Evolutionary conservation across 2,888 invertebrate species (phyloP).

Genomic region (Xanthia togata): DNA sequence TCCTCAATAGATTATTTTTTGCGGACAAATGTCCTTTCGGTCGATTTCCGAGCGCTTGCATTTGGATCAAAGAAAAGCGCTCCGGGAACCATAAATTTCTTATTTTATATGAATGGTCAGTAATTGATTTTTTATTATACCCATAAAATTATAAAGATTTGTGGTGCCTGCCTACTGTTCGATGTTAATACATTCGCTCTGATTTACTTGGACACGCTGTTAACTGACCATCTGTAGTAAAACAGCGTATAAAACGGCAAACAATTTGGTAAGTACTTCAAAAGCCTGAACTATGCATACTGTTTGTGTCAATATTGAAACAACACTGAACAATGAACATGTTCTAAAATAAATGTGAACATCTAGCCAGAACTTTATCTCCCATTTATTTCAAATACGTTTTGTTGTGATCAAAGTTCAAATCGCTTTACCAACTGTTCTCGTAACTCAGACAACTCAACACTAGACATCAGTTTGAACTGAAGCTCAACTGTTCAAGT

Average conservation of each 20-base stretch:
- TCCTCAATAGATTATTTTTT: slow-evolving; percentile 68
- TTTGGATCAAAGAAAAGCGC: slow-evolving; percentile 40
- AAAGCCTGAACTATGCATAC: slow-evolving; percentile 1
- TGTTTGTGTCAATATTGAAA: slow-evolving; percentile 35
- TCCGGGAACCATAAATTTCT: slow-evolving; percentile 11
- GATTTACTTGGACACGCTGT: not conserved
- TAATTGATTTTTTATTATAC: slow-evolving; percentile 3
- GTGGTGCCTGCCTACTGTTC: not conserved
- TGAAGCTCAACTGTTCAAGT: slow-evolving; percentile 66
- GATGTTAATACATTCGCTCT: not conserved
- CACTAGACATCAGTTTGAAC: slow-evolving; percentile 54
- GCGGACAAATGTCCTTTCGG: slow-evolving; percentile 57
- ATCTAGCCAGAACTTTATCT: slow-evolving; percentile 52
- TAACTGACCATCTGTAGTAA: not conserved
- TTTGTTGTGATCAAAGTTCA: slow-evolving; percentile 70
- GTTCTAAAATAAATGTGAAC: slow-evolving; percentile 58
- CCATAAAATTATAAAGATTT: slow-evolving; percentile 5
- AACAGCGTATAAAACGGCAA: not conserved
- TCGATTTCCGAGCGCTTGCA: slow-evolving; percentile 57
- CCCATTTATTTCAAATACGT: slow-evolving; percentile 66
- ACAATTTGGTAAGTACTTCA: slow-evolving; percentile 14
- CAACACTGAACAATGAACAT: slow-evolving; percentile 26
- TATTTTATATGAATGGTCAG: slow-evolving; percentile 11
- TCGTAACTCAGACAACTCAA: slow-evolving; percentile 62
- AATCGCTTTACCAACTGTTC: slow-evolving; percentile 63